Conservation (phyloP, 1,140 invertebrate species). For the Drosophila ficusphila region DNA sequence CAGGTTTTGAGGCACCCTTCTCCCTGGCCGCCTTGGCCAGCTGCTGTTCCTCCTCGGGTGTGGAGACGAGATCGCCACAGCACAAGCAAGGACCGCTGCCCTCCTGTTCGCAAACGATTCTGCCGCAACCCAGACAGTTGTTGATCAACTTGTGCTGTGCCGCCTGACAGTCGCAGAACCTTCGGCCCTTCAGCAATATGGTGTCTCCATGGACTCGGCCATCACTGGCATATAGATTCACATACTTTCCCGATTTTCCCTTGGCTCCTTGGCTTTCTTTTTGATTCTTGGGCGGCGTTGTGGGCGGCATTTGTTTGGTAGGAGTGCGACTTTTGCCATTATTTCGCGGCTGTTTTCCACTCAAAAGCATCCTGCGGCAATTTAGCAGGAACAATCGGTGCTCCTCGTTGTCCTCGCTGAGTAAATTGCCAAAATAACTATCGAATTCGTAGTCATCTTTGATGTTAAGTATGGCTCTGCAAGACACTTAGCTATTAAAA, state of each 20-base stretch:
- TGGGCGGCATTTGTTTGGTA: constrained; percentile 12
- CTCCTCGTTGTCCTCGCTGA: constrained; percentile 87
- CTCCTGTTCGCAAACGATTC: constrained; percentile 98
- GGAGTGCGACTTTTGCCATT: constrained; percentile 50
- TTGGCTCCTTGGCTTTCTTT: constrained; percentile 83
- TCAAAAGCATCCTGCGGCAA: constrained; percentile 86
- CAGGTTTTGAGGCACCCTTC: neutral
- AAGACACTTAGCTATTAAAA: constrained; percentile 40
- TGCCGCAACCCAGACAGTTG: constrained; percentile 97
- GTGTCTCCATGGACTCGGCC: constrained; percentile 87
- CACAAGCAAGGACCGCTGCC: constrained; percentile 97
- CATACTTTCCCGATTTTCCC: constrained; percentile 90
- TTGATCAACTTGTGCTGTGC: constrained; percentile 95
- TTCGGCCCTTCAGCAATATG: constrained; percentile 90
- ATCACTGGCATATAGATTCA: constrained; percentile 90
- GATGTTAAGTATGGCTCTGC: constrained; percentile 87
- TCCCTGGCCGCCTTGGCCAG: constrained; percentile 37
- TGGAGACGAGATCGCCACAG: constrained; percentile 93
- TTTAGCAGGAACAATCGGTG: constrained; percentile 88
- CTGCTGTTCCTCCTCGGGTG: constrained; percentile 87
- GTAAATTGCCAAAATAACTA: constrained; percentile 88
- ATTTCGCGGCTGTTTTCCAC: constrained; percentile 83
- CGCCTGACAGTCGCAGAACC: constrained; percentile 96
- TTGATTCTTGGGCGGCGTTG: neutral
- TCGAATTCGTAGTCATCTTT: constrained; percentile 88